Base-by-base conservation (phyloP, 2,888 invertebrate genomes). In the Ceramica pisi region DNA sequence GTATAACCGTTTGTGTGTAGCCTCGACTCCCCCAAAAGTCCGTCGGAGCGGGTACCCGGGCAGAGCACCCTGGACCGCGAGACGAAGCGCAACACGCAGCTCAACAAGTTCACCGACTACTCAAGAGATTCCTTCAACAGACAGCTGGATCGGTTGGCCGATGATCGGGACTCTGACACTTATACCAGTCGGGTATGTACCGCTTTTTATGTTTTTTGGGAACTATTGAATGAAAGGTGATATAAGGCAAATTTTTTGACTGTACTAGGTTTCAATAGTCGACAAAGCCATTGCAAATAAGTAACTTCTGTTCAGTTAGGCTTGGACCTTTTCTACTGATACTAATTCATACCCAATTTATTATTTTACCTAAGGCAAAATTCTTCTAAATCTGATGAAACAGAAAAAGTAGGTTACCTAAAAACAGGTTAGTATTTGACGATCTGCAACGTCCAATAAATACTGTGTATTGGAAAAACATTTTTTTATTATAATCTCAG, bases 21-120 rank as follows among this genome's bases (percentile, higher is more conserved):
- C 84, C 94, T 98, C 68, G 98, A 98, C 88, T 97, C 97, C 0
- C 92, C 97, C 68, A 97, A 97, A 21, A 97, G 97, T 14, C 97
- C 97, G 90, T 92, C 97, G 51, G 97, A 97, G 1, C 97, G 97
- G 88, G 94, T 78, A 90, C 94, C 72, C 93, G 95, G 84, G 46
- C 90, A 90, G 92, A 94, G 86, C 89, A 95, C 97, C 53, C 91
- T 97, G 86, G 97, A 97, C 72, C 94, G 97, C 44, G 97, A 97
- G 88, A 97, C 97, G 6, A 96, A 96, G 84, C 95, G 97, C 74
- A 97, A 97, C 91, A 97, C 97, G 38, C 95, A 96, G 82, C 94
- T 96, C 84, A 97, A 97, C 92, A 96, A 97, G 90, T 96, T 96
- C 85, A 92, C 88, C 76, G 95, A 95, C 80, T 89, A 88, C 70